Evolutionary conservation across 1,140 invertebrate genomes (phyloP).

Genomic region (Papilio aristodemus): DNA sequence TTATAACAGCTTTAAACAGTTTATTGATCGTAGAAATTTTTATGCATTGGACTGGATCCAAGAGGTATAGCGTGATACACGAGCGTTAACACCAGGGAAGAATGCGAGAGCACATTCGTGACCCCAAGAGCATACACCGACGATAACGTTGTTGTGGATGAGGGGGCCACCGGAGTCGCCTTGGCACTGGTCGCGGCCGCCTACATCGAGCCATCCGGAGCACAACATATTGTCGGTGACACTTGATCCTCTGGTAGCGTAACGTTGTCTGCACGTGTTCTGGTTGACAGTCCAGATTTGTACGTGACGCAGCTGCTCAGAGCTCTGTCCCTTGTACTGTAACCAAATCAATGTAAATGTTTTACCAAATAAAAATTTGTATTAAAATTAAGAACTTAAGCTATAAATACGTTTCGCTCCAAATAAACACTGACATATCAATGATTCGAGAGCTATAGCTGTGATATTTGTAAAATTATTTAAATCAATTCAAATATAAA

Average conservation of each 20-base stretch:
- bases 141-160: conserved; percentile 73
- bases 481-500: no score
- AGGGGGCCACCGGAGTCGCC: conserved; percentile 84
- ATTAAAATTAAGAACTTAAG: no score
- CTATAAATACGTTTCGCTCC: no score
- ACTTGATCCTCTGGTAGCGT: neutral
- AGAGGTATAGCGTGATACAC: conserved; percentile 56
- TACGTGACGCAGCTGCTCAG: conserved; percentile 33
- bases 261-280: conserved; percentile 37
- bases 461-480: no score
- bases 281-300: conserved; percentile 48
- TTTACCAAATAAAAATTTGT: no score
- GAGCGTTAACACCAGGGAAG: conserved; percentile 80
- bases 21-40: conserved; percentile 3
- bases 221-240: conserved; percentile 13
- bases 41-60: conserved; percentile 54
- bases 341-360: conserved; percentile 36
- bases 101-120: conserved; percentile 73
- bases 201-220: neutral
- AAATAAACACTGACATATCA: no score
- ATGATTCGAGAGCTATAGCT: no score
- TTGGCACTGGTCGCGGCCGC: conserved; percentile 36
- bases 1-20: no score
- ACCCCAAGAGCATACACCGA: conserved; percentile 82
- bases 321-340: conserved; percentile 33